phyloP scores from a whole-genome alignment of 2,797 vertebrate species.

The Myiothlypis coronata region DNA sequence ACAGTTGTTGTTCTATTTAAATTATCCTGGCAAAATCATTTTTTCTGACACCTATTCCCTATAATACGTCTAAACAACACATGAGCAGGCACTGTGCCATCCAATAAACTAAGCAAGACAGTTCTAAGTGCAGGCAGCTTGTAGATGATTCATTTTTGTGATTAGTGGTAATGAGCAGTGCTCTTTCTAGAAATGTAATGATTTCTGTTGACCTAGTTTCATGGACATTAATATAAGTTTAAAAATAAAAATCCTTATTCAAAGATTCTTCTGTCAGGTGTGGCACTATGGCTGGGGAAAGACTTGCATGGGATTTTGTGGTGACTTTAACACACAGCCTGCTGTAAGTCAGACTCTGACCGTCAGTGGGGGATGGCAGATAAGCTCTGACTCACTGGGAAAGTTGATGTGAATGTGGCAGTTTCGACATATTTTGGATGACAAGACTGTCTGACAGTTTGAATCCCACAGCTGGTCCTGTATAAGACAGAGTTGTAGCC shows the following conservation, averaged over 20 bases:
- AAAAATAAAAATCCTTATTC: conserved; percentile 9
- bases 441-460: neutral
- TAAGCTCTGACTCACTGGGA: neutral
- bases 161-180: neutral
- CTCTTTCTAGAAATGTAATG: neutral
- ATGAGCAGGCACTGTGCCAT: neutral
- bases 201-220: neutral
- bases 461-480: neutral
- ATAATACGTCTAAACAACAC: neutral
- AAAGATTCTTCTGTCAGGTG: neutral
- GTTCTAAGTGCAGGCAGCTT: conserved; percentile 14
- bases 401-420: neutral
- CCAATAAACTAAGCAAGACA: conserved; percentile 21
- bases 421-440: neutral
- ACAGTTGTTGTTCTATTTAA: conserved; percentile 58
- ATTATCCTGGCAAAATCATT: conserved; percentile 25
- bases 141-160: conserved; percentile 26
- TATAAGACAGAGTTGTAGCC: neutral
- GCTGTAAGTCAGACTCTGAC: neutral
- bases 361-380: neutral
- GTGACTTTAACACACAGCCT: neutral
- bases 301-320: neutral
- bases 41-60: conserved; percentile 39
- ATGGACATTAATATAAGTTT: neutral
- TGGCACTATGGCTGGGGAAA: neutral